These are phyloP conservation scores for Prunella himalayana DNA, from an alignment of 2,113 vertebrate genomes.

Conservation along the genomic window DNA sequence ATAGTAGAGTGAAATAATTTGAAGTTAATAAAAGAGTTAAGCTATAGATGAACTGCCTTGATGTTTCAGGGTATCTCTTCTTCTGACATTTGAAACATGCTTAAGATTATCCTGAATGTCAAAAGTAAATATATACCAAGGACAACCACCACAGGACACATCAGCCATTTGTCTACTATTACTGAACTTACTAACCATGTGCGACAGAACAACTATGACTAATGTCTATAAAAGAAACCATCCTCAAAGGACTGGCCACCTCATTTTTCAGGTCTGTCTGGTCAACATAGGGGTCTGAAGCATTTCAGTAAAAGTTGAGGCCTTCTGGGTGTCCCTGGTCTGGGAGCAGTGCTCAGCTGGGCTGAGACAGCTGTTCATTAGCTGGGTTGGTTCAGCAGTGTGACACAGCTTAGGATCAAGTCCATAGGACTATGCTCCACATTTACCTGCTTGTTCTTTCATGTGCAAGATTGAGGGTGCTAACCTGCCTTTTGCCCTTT, in stretches of 20 bases:
- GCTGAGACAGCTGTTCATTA: neutral
- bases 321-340: neutral
- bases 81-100: neutral
- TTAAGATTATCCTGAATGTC: neutral
- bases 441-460: neutral
- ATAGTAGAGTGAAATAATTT: neutral
- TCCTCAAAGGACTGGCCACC: neutral
- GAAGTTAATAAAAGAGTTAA: neutral
- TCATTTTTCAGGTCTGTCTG: neutral
- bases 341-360: neutral
- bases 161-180: neutral
- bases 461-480: neutral
- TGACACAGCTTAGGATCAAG: neutral
- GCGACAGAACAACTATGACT: neutral
- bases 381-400: neutral
- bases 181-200: neutral
- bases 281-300: neutral
- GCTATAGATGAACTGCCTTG: neutral
- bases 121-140: neutral
- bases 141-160: neutral
- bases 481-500: neutral
- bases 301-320: neutral
- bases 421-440: neutral
- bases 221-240: neutral
- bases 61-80: neutral